Percentiles rank a stretch among this genome's conserved stretches.
These are phyloP conservation scores for Lepilemur ruficaudatus DNA, from an alignment of 2,797 vertebrate genomes.

Conservation along the genomic window DNA sequence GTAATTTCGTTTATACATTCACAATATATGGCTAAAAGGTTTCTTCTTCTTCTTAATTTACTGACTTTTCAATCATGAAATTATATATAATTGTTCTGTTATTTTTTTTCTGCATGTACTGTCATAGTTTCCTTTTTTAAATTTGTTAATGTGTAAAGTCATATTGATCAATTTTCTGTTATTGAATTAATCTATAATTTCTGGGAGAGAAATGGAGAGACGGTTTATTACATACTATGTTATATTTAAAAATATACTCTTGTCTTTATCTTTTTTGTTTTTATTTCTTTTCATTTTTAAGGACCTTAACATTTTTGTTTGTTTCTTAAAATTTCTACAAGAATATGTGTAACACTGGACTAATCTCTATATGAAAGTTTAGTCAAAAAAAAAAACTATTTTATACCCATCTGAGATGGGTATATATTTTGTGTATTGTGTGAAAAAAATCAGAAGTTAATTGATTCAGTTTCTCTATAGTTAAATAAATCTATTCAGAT, in stretches of 20 bases:
- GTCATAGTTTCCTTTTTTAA: not conserved
- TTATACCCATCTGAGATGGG: not conserved
- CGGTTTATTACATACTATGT: not conserved
- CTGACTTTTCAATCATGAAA: not conserved
- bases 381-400: not conserved
- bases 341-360: not conserved
- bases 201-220: not conserved
- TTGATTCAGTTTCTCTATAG: not conserved
- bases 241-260: not conserved
- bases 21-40: not conserved
- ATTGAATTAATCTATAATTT: not conserved
- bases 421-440: not conserved
- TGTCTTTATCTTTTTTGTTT: not conserved
- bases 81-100: rapidly evolving
- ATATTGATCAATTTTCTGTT: not conserved
- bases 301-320: not conserved
- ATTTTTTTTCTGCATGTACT: not conserved
- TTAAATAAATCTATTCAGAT: not conserved
- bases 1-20: not conserved
- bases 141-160: not conserved
- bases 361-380: not conserved
- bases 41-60: not conserved
- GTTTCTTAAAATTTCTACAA: not conserved
- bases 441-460: not conserved
- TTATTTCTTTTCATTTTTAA: not conserved